These are phyloP conservation scores for Catagonus wagneri DNA, from an alignment of 2,113 vertebrate genomes.

Conservation along the genomic window DNA sequence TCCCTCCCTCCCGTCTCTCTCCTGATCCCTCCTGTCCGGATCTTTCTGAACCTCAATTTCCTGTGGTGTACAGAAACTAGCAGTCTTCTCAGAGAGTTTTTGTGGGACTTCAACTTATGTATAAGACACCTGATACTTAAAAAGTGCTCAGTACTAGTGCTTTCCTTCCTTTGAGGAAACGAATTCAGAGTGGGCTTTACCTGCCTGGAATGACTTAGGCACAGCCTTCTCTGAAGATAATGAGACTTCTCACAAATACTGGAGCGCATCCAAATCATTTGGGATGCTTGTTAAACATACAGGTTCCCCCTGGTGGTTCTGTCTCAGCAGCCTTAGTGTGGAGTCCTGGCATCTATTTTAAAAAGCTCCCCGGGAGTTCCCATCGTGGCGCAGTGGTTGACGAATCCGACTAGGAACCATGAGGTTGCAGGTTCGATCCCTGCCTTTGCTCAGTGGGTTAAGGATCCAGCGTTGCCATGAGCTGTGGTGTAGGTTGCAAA, in stretches of 20 bases:
- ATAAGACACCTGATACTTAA: background rate
- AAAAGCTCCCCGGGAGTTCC: background rate
- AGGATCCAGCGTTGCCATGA: no score
- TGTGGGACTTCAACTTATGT: background rate
- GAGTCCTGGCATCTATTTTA: background rate
- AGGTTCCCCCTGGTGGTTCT: background rate
- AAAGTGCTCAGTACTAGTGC: background rate
- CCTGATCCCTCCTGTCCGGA: background rate
- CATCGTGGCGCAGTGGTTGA: no score
- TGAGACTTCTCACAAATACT: background rate
- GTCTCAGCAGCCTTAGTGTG: background rate
- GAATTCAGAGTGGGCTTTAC: background rate
- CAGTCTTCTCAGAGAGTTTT: background rate
- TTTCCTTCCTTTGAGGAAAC: constrained; percentile 11
- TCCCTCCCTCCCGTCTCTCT: no score
- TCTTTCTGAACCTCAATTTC: background rate
- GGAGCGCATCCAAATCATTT: background rate
- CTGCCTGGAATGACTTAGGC: background rate
- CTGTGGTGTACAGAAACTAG: background rate
- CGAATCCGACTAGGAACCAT: no score
- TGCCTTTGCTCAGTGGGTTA: no score
- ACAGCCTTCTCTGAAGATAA: background rate
- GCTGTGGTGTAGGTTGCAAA: no score
- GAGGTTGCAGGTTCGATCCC: no score
- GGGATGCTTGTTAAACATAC: background rate